Conservation (phyloP, 1,140 invertebrate genomes). For the Aphelenchoides fujianensis region DNA sequence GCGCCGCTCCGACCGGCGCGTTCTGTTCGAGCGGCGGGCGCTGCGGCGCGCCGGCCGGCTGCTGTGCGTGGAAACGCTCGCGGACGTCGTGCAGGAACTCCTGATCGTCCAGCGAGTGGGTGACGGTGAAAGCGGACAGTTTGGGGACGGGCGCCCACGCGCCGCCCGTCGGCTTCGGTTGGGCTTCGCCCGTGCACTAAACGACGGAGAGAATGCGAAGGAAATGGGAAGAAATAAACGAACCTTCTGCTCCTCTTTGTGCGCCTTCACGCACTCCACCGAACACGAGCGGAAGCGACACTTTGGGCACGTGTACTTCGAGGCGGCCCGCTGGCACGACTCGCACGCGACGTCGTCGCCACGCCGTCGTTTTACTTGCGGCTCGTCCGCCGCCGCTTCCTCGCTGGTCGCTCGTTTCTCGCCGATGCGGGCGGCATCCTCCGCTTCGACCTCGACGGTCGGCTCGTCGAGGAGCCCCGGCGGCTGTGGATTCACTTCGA, state of each 20-base stretch:
- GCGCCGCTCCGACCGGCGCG: background rate
- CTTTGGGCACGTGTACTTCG: conserved; percentile 45
- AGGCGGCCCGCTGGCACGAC: conserved; percentile 25
- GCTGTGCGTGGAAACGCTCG: background rate
- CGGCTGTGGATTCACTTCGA: no score
- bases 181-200: background rate
- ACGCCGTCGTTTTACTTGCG: background rate
- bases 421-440: no score
- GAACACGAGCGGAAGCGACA: conserved; percentile 35
- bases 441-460: no score
- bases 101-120: conserved; percentile 2
- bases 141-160: conserved; percentile 2
- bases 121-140: conserved; percentile 7
- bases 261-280: conserved; percentile 27
- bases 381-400: no score
- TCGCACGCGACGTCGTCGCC: conserved; percentile 16
- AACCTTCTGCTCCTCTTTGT: conserved; percentile 32
- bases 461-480: no score
- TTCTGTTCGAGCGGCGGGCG: background rate
- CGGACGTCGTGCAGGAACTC: background rate
- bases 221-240: conserved; percentile 24
- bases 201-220: conserved; percentile 9
- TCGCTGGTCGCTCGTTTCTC: no score
- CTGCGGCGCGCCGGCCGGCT: background rate
- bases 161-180: background rate